Evolutionary conservation across 2,113 vertebrate species (phyloP), one percentile per base, ranked within the genome.

Genomic region (Zosterops japonicus): DNA sequence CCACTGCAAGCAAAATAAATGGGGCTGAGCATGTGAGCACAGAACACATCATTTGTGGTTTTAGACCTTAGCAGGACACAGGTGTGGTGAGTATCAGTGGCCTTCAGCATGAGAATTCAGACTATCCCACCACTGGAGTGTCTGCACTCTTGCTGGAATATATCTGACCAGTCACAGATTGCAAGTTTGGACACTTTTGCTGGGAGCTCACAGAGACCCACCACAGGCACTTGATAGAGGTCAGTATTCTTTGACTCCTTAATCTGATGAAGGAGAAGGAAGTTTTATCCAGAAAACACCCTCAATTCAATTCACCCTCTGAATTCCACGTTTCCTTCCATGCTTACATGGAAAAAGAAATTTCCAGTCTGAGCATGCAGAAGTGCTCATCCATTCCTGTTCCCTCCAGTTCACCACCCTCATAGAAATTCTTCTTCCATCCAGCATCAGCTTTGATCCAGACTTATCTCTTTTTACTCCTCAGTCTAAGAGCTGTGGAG

Each of bases 41-140:
- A 69, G 27, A 91, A 50, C 21, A 47, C 3, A 41, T 35, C 14
- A 47, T 55, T 24, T 56, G 14, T 14, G 16, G 35, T 9, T 67
- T 46, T 44, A 68, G 44, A 39, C 16, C 22, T 71, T 27, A 47
- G 12, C 39, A 78, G 47, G 8, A 57, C 10, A 2, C 28, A 67
- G 13, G 11, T 1, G 1, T 11, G 12, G 3, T 59, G 18, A 4
- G 5, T 55, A 46, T 63, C 23, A 47, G 14, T 35, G 64, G 24
- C 22, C n/a, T 49, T 83, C 63, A 90, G 27, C n/a, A 42, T 23
- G 28, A 55, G 15, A 79, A 74, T 49, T 11, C 65, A 52, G 36
- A n/a, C 21, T 70, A 8, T 41, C 17, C 8, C 33, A 35, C 35
- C 8, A 5, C 0, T 4, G 1, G 27, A 85, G 36, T 5, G 4